phyloP scores from a whole-genome alignment of 2,888 invertebrate genomes.

The Branchellion lobata region DNA sequence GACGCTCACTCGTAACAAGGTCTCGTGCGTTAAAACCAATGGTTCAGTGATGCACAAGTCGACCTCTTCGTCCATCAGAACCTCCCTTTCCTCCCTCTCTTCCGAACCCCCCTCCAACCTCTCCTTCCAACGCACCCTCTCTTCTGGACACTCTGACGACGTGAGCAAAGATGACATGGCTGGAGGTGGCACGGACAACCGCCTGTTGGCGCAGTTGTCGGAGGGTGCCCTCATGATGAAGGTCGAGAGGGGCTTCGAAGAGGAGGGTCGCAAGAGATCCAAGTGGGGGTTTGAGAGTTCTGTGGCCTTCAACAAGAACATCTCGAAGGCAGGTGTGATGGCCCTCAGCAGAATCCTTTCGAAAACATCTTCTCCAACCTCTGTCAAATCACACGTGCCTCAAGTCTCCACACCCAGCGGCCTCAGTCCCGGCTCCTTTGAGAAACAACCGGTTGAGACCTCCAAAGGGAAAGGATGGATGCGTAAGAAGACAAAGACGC shows the following conservation, averaged over 20 bases:
- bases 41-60: constrained; percentile 14
- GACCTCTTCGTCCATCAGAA: constrained; percentile 1
- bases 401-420: no score
- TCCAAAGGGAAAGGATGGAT: not conserved
- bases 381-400: no score
- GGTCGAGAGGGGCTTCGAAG: not conserved
- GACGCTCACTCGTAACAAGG: not conserved
- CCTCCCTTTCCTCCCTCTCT: not conserved
- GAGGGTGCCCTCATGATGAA: constrained; percentile 6
- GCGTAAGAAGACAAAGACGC: not conserved
- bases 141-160: not conserved
- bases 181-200: not conserved
- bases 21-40: not conserved
- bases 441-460: not conserved
- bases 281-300: no score
- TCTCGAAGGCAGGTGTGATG: no score
- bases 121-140: not conserved
- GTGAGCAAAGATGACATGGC: constrained; percentile 1
- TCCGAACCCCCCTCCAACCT: not conserved
- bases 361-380: no score
- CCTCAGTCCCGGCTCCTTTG: no score
- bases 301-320: no score
- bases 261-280: not conserved
- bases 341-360: no score
- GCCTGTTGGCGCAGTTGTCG: not conserved